Evolutionary conservation across 2,888 invertebrate genomes (phyloP).

Genomic region (Carterocephalus palaemon): DNA sequence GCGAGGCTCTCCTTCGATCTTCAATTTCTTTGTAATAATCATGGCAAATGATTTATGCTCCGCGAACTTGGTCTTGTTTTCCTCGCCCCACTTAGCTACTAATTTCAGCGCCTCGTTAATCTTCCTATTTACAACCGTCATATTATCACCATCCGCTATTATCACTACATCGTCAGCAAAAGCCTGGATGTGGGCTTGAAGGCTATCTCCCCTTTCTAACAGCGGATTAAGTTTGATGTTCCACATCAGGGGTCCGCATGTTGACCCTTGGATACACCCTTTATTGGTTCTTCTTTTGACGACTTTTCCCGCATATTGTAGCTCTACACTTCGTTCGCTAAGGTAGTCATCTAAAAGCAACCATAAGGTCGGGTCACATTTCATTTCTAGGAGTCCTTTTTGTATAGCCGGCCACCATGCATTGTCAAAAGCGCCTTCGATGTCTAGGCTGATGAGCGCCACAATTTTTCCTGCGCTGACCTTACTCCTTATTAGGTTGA

Average conservation of each 20-base stretch:
- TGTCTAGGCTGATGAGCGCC: slow-evolving; percentile 4
- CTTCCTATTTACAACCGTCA: not conserved
- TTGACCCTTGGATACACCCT: slow-evolving; percentile 26
- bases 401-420: slow-evolving; percentile 9
- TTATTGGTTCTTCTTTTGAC: slow-evolving; percentile 13
- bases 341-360: slow-evolving; percentile 14
- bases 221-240: slow-evolving; percentile 26
- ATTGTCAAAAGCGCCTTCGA: not conserved
- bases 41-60: slow-evolving; percentile 25
- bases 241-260: slow-evolving; percentile 23
- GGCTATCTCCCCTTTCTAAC: not conserved
- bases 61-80: slow-evolving; percentile 26
- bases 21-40: slow-evolving; percentile 10
- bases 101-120: not conserved
- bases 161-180: slow-evolving; percentile 26
- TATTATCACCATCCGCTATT: not conserved
- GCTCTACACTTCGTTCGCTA: not conserved
- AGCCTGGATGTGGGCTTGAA: slow-evolving; percentile 19
- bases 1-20: too few relatives aligned
- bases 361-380: not conserved
- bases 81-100: slow-evolving; percentile 14
- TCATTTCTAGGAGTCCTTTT: not conserved
- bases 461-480: slow-evolving; percentile 1
- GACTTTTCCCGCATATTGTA: slow-evolving; percentile 17
- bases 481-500: not conserved